phyloP scores from a whole-genome alignment of 1,140 invertebrate genomes.

The Trichonephila inaurata region DNA sequence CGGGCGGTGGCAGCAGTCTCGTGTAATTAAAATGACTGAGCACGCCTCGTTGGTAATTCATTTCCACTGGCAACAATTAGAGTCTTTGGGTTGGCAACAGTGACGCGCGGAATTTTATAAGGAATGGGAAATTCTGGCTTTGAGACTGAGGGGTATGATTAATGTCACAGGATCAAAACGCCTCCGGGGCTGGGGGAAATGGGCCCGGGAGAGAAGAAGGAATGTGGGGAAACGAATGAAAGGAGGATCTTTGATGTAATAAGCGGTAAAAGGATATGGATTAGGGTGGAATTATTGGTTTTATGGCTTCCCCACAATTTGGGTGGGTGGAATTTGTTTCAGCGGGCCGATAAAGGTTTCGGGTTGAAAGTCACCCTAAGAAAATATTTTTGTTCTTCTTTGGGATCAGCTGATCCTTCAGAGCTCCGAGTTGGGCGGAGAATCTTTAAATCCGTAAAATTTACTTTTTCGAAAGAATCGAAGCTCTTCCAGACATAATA shows the following conservation, averaged over 20 bases:
- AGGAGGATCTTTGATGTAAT: background rate
- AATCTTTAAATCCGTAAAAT: too few relatives aligned
- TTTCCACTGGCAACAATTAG: conserved; percentile 59
- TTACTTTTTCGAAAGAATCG: too few relatives aligned
- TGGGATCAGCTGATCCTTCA: too few relatives aligned
- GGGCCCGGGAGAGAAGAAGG: background rate
- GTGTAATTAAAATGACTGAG: conserved; percentile 61
- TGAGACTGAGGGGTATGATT: conserved; percentile 12
- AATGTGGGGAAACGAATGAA: background rate
- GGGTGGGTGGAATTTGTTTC: too few relatives aligned
- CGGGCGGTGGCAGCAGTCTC: conserved; percentile 21
- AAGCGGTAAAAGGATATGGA: background rate
- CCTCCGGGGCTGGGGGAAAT: background rate
- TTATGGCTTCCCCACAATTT: too few relatives aligned
- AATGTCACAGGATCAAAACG: conserved; percentile 15
- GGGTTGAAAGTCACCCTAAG: too few relatives aligned
- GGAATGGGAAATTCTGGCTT: conserved; percentile 8
- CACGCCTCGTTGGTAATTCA: conserved; percentile 42
- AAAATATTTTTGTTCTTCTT: too few relatives aligned
- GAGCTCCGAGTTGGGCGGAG: too few relatives aligned
- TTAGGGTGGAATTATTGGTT: too few relatives aligned
- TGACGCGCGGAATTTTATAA: conserved; percentile 57
- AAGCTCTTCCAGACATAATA: too few relatives aligned
- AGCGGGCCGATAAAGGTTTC: too few relatives aligned
- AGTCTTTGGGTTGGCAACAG: conserved; percentile 1